phyloP scores from a whole-genome alignment of 1,140 invertebrate species.

The Pseudoatta argentina region DNA sequence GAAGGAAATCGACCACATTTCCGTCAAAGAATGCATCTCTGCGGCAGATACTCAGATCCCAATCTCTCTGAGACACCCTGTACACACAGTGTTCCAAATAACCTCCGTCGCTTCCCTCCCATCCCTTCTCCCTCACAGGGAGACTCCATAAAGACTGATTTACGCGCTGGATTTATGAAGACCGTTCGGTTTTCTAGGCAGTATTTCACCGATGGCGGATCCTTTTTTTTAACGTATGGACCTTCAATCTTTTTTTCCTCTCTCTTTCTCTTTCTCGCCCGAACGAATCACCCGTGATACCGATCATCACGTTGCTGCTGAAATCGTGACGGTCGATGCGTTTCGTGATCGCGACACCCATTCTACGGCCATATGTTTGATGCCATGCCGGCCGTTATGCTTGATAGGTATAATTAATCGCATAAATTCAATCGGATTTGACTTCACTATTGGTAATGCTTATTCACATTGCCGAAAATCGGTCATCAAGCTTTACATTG shows the following conservation, averaged over 20 bases:
- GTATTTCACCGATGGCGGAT: conserved; percentile 79
- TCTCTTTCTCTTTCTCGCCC: not conserved
- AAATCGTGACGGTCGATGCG: conserved; percentile 33
- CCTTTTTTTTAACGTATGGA: conserved; percentile 63
- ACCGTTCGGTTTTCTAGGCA: conserved; percentile 82
- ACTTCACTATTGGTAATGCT: conserved; percentile 4
- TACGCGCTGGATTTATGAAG: conserved; percentile 84
- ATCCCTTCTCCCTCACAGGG: conserved; percentile 63
- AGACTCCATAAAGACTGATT: conserved; percentile 85
- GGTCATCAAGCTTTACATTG: not conserved
- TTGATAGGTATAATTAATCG: conserved; percentile 51
- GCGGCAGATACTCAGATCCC: not conserved
- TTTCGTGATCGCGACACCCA: not conserved
- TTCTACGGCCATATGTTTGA: not conserved
- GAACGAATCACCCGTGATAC: not conserved
- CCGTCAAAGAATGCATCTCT: not conserved
- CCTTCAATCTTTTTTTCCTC: conserved; percentile 49
- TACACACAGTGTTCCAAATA: conserved; percentile 77
- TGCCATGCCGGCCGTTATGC: conserved; percentile 10
- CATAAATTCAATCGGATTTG: conserved; percentile 62
- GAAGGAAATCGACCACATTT: not conserved
- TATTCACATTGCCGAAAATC: not conserved
- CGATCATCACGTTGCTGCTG: not conserved
- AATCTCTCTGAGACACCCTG: conserved; percentile 46
- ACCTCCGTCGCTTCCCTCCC: conserved; percentile 58